Evolutionary conservation across 92 coral and sea anemone genomes (phyloP), one percentile per base, ranked within the genome.

Genomic region (Phenganax marumi): DNA sequence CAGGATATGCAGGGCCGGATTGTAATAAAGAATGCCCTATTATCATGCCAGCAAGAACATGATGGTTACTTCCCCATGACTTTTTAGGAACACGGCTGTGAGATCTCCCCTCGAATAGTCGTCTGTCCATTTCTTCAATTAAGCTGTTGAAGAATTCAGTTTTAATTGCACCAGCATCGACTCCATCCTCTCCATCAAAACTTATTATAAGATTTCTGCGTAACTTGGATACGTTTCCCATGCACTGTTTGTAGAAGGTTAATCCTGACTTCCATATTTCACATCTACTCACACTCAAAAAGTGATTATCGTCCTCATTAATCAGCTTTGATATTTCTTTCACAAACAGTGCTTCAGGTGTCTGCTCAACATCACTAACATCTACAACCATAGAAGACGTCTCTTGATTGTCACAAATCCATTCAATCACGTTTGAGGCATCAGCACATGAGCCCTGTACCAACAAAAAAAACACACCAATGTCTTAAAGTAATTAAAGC

Each of bases 221-320:
- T 17, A 73, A 73, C 56, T 73, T 73, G 3, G 78, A 10, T 8
- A 19, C 12, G 47, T 69, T 12, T 69, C 11, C 75, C 56, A 73
- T 74, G 60, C 79, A 74, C 79, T 74, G 79, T 22, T 74, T 74
- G 33, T 25, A 74, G 60, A 74, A 74, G 10, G 54, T 74, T 43
- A 74, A 74, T 10, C 79, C 79, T 47, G 39, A 10, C 79, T 50
- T 74, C 79, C 79, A 74, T 74, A 74, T 74, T 74, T 74, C 79
- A 50, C 52, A 12, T 74, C 79, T 74, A 48, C 17, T 74, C 6
- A 74, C 79, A 51, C 25, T 17, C 43, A 74, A 50, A 51, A 74
- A 25, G 17, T 74, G 70, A 21, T 74, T 61, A 50, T 74, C 79
- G 22, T 12, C 7, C 5, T 51, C 52, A 51, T 55, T 74, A 24